Percentiles rank a stretch among this genome's conserved stretches.
These are phyloP conservation scores for Macrochelys suwanniensis DNA, from an alignment of 2,797 vertebrate species.

Conservation along the genomic window DNA sequence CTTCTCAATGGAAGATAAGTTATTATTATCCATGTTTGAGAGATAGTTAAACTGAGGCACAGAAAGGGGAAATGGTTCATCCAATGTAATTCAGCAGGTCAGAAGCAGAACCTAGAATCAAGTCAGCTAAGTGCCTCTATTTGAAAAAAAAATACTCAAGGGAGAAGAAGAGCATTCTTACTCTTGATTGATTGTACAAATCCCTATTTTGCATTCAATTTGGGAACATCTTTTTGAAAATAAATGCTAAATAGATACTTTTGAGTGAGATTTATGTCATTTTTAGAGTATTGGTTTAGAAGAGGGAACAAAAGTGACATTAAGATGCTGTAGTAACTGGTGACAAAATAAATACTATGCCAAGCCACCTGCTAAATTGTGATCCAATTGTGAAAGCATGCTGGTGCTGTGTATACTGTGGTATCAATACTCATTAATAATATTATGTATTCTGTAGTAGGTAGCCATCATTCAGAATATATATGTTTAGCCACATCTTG, in stretches of 20 bases:
- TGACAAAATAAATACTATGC: background rate
- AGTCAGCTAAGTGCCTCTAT: background rate
- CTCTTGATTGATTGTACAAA: background rate
- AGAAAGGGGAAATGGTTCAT: background rate
- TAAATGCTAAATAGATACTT: background rate
- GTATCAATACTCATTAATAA: background rate
- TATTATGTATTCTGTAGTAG: background rate
- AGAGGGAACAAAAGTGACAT: background rate
- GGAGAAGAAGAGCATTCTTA: background rate
- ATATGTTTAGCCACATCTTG: background rate
- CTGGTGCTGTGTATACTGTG: background rate
- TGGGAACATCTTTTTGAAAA: background rate
- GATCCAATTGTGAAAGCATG: background rate
- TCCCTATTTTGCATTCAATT: background rate
- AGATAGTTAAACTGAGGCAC: background rate
- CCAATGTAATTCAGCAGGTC: background rate
- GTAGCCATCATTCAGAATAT: background rate
- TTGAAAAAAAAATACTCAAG: background rate
- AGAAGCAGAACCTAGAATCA: background rate
- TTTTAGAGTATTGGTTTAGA: background rate
- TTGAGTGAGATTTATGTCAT: background rate
- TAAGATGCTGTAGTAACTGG: background rate
- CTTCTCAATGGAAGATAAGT: background rate
- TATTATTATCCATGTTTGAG: background rate
- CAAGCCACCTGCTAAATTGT: fast-evolving